A percentile compares a stretch with the other conserved stretches of the same genome.
Evolutionary conservation across 2,113 vertebrate species (phyloP).

Genomic region (Laticauda colubrina): DNA sequence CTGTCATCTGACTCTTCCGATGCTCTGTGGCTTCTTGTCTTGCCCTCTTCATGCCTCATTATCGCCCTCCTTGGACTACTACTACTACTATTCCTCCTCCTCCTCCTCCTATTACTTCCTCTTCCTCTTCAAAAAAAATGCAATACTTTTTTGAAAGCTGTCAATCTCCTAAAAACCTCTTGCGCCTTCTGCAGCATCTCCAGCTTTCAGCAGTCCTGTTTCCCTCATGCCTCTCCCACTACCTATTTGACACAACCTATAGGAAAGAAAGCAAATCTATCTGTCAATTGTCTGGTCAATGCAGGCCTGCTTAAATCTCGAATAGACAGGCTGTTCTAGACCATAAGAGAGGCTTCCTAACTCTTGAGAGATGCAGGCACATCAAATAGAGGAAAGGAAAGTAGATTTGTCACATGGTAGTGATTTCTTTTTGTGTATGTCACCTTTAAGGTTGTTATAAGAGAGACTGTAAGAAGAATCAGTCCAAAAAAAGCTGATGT

Average conservation of each 20-base stretch:
- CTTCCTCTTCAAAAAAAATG: background rate
- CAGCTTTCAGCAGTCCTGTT: background rate
- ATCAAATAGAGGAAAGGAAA: background rate
- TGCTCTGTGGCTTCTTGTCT: background rate
- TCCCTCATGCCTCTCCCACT: background rate
- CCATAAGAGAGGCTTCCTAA: background rate
- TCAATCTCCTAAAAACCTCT: background rate
- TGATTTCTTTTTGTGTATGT: background rate
- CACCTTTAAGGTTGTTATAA: background rate
- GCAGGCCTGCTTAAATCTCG: background rate
- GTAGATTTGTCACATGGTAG: background rate
- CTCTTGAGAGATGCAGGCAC: background rate
- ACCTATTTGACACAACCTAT: too few relatives aligned
- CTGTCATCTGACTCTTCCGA: background rate
- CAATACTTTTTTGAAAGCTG: background rate
- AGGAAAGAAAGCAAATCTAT: background rate
- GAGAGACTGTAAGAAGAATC: background rate
- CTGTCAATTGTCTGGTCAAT: background rate
- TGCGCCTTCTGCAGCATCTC: background rate
- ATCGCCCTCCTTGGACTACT: background rate
- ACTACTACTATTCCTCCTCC: too few relatives aligned
- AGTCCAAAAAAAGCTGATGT: background rate
- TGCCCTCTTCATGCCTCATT: background rate
- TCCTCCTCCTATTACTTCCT: background rate
- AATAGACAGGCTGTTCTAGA: background rate